Conservation (phyloP, 2,797 vertebrate species). For the Galaxias olidus region DNA sequence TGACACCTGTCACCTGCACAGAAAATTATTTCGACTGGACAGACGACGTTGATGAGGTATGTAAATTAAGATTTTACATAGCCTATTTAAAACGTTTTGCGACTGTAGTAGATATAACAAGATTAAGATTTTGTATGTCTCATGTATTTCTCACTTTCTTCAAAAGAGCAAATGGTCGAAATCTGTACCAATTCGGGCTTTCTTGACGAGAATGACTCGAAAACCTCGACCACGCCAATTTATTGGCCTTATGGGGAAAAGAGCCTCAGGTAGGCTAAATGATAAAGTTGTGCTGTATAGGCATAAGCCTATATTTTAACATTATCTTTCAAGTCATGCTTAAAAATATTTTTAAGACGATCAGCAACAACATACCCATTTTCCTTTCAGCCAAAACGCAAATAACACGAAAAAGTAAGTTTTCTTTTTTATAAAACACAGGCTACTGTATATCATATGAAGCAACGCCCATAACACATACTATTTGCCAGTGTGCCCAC, state of each 20-base stretch:
- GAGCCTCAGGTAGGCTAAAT: constrained; percentile 74
- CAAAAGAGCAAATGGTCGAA: constrained; percentile 78
- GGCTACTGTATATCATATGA: no score
- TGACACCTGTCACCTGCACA: constrained; percentile 70
- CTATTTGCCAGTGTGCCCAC: no score
- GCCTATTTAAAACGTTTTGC: no score
- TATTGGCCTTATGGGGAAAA: constrained; percentile 81
- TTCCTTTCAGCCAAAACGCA: constrained; percentile 54
- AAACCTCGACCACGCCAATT: constrained; percentile 79
- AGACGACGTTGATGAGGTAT: constrained; percentile 60
- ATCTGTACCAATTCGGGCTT: constrained; percentile 67
- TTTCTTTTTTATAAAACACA: no score
- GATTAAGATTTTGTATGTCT: background rate
- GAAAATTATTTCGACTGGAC: constrained; percentile 72
- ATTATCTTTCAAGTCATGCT: background rate
- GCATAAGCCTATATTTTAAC: background rate
- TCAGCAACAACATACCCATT: constrained; percentile 7
- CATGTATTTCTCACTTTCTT: constrained; percentile 1
- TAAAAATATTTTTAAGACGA: background rate
- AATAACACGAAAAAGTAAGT: constrained; percentile 61
- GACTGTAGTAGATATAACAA: no score
- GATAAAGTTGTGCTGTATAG: background rate
- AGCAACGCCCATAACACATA: no score
- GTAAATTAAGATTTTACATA: no score
- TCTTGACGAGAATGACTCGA: constrained; percentile 80